These are phyloP conservation scores for Mesodorylaimus sp. DNA, from an alignment of 2,888 invertebrate genomes.

Conservation along the genomic window DNA sequence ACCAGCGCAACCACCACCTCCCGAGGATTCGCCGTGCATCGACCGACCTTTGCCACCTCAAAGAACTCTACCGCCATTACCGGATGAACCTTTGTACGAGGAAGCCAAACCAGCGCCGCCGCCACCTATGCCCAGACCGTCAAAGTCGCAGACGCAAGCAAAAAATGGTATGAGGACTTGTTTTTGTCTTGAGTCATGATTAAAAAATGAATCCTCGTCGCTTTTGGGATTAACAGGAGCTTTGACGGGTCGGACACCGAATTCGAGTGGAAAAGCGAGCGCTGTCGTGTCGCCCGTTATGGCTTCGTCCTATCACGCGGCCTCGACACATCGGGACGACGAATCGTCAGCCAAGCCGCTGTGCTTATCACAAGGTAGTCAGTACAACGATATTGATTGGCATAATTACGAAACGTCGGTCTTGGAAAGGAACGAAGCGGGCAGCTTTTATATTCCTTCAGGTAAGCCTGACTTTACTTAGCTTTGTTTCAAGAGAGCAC, in stretches of 20 bases:
- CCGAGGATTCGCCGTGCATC: background rate
- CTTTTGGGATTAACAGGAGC: too few species aligned
- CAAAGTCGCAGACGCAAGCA: too few species aligned
- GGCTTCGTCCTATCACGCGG: too few species aligned
- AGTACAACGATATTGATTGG: background rate
- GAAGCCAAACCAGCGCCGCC: background rate
- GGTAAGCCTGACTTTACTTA: background rate
- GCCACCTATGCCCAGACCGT: background rate
- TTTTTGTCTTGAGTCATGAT: too few species aligned
- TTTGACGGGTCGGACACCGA: too few species aligned
- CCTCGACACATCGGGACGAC: too few species aligned
- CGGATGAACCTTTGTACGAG: background rate
- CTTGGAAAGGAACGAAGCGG: background rate
- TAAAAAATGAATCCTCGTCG: too few species aligned
- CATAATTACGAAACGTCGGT: conserved; percentile 3
- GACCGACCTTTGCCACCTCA: background rate
- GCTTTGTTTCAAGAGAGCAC: background rate
- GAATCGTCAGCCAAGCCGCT: background rate
- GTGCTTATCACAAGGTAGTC: background rate
- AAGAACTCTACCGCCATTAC: background rate
- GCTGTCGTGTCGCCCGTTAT: too few species aligned
- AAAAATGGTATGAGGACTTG: too few species aligned
- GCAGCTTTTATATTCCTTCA: conserved; percentile 2
- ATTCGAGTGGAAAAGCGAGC: too few species aligned
- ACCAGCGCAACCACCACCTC: background rate